Conservation (phyloP, 2,113 vertebrate genomes). For the Indri indri region DNA sequence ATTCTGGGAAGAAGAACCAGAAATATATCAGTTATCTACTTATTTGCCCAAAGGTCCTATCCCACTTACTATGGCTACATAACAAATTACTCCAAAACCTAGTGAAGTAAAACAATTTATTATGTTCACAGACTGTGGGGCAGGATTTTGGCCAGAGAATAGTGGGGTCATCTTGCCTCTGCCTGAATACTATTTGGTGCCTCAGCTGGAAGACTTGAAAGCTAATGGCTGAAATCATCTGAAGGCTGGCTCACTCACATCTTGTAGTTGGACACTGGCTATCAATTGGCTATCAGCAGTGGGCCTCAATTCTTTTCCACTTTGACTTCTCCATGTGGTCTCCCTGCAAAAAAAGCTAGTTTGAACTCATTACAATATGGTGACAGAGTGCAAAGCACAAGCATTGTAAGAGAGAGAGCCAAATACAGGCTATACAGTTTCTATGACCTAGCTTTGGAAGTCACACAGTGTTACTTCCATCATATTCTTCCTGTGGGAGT, state of each 20-base stretch:
- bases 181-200: fast-evolving
- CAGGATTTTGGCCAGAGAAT: background rate
- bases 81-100: background rate
- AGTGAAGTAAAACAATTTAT: background rate
- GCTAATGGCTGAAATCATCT: background rate
- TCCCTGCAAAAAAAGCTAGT: background rate
- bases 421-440: background rate
- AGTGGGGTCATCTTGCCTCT: background rate
- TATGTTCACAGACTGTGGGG: background rate
- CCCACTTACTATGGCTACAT: background rate
- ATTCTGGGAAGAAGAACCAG: background rate
- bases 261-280: too few relatives aligned
- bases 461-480: background rate
- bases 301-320: background rate
- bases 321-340: background rate
- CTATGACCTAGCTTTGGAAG: background rate
- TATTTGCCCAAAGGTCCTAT: background rate
- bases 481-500: background rate
- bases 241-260: background rate
- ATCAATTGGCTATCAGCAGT: background rate
- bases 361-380: background rate
- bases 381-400: background rate
- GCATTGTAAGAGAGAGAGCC: background rate
- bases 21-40: background rate
- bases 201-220: background rate